Base-by-base conservation (phyloP, 2,888 invertebrate species). In the Eupeodes luniger region DNA sequence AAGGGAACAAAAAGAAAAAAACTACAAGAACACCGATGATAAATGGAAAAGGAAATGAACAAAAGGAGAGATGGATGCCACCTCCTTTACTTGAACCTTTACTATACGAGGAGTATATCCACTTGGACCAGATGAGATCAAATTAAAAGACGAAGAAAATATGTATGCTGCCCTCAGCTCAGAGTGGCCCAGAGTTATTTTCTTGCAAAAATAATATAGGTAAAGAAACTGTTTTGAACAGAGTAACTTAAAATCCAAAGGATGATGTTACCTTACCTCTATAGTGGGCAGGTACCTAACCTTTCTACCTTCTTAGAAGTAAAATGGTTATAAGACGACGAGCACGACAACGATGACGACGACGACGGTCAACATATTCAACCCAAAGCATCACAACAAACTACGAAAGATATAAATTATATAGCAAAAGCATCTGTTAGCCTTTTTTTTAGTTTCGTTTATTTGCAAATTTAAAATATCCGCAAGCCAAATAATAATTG, bases 11-110 rank as follows among this genome's bases (percentile, higher is more conserved):
- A 59, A 34, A 11, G 44, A 19, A 61, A 70, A 47, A 49, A 2
- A 27, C 34, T 49, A 75, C 55, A 10, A 34, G 47, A 57, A 55
- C 55, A 51, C 64, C 75, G 69, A 82, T 70, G 69, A 82, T 70
- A 79, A 82, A 75, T 82, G 40, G 59, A 79, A 57, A 79, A 82
- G 5, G 74, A 81, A 81, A 76, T 70, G 59, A 81, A 74, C 49
- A 75, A 69, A 70, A 67, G 16, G 55, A 81, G 55, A 81, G 62
- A 78, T 75, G 64, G 78, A 86, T 86, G 72, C 72, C 47, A 34
- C 16, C 59, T 72, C 59, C 34, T 59, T 47, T 72, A 62, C 27
- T 55, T 49, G 66, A 11, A 40, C 40, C 5, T 9, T 40, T 40
- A 5, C 5, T 9, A 1, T 40, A 5, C 9, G 40, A 27, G 27